Conservation (phyloP, 1,140 invertebrate genomes). For the Eueides isabella region DNA sequence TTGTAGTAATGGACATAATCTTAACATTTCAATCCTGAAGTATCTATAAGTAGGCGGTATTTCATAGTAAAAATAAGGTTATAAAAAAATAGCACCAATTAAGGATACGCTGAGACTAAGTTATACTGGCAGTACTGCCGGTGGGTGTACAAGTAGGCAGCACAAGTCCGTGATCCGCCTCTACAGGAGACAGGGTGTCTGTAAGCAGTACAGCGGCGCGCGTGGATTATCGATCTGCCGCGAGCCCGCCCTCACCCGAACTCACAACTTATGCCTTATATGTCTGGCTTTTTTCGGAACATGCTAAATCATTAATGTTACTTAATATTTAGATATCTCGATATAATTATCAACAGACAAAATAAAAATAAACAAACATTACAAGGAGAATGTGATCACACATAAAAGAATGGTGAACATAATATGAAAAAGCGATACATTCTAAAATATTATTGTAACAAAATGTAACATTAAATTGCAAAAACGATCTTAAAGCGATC, state of each 20-base stretch:
- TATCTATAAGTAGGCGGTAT: no score
- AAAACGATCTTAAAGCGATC: background rate
- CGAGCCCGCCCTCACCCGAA: constrained; percentile 37
- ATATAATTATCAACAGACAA: no score
- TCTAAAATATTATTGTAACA: background rate
- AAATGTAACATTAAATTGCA: background rate
- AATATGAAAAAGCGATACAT: background rate
- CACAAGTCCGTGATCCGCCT: background rate
- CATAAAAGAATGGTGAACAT: background rate
- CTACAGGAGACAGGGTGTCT: constrained; percentile 42
- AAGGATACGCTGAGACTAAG: no score
- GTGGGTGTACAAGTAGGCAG: no score
- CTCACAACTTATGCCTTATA: constrained; percentile 47
- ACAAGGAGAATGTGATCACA: no score
- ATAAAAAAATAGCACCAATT: no score
- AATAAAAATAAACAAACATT: background rate
- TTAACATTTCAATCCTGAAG: no score
- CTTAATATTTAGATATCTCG: no score
- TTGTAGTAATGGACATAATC: no score
- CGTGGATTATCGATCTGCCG: constrained; percentile 55
- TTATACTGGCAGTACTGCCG: no score
- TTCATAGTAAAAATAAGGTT: no score
- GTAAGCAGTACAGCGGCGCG: constrained; percentile 38
- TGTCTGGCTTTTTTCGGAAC: constrained; percentile 56
- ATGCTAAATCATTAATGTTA: constrained; percentile 14